These are phyloP conservation scores for Prinia subflava DNA, from an alignment of 2,113 vertebrate genomes.

Conservation along the genomic window DNA sequence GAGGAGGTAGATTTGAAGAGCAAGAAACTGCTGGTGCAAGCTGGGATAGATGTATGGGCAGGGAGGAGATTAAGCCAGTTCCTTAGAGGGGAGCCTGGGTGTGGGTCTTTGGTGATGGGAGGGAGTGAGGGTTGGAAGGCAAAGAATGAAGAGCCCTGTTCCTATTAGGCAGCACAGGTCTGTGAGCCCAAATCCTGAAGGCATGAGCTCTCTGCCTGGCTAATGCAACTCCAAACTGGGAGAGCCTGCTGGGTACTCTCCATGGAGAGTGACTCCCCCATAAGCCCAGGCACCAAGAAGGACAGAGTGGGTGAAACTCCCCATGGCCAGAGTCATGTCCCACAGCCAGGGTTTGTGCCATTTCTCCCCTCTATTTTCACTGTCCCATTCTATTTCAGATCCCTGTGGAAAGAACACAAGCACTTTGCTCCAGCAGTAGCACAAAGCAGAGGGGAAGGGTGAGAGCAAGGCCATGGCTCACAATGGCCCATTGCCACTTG, in stretches of 20 bases:
- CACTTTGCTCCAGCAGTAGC: neutral
- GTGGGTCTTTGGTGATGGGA: neutral
- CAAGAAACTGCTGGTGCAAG: neutral
- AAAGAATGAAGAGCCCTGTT: neutral
- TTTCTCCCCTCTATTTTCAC: neutral
- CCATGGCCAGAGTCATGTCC: rapidly evolving
- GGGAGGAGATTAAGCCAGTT: neutral
- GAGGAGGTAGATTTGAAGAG: neutral
- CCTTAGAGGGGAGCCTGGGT: neutral
- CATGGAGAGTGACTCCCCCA: rapidly evolving
- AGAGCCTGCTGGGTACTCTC: neutral
- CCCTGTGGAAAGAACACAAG: neutral
- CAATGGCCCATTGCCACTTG: neutral
- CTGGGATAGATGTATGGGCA: neutral
- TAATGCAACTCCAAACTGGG: neutral
- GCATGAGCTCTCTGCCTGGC: neutral
- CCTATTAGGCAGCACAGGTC: too few species aligned
- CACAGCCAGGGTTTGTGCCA: neutral
- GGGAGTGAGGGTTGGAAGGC: neutral
- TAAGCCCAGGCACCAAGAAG: rapidly evolving
- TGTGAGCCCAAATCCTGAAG: neutral
- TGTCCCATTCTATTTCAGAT: neutral
- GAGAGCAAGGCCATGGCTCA: neutral
- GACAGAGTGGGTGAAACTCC: neutral
- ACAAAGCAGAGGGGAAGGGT: neutral